These are phyloP conservation scores for Acleris sparsana DNA, from an alignment of 2,888 invertebrate genomes.

Conservation along the genomic window DNA sequence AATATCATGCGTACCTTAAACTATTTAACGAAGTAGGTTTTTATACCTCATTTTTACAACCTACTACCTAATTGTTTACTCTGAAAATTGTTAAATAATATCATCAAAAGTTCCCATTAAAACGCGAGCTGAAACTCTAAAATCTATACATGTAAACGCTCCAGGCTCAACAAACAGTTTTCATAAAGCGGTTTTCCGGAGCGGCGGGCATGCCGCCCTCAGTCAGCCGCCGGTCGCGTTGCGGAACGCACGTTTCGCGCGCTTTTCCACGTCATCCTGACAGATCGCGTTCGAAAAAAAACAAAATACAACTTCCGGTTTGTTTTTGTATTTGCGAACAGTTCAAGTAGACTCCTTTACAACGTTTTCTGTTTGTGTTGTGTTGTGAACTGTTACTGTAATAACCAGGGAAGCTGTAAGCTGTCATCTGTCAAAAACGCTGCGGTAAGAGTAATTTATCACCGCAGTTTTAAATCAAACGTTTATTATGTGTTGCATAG, in stretches of 20 bases:
- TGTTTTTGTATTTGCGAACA: conserved; percentile 1
- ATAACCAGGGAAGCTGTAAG: conserved; percentile 43
- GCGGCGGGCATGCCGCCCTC: conserved; percentile 57
- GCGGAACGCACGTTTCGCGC: conserved; percentile 52
- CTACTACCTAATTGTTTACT: not conserved
- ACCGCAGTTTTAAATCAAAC: conserved; percentile 40
- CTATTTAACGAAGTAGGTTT: no score
- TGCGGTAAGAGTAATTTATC: conserved; percentile 68
- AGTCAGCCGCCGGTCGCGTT: conserved; percentile 53
- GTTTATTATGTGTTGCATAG: conserved; percentile 39
- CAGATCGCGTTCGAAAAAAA: conserved; percentile 48
- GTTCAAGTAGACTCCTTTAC: conserved; percentile 36
- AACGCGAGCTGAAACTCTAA: conserved; percentile 21
- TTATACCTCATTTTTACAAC: no score
- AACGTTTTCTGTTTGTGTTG: conserved; percentile 47
- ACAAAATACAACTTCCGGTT: not conserved
- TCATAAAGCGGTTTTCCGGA: conserved; percentile 46
- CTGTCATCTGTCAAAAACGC: conserved; percentile 72
- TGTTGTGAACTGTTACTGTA: conserved; percentile 58
- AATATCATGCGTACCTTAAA: no score
- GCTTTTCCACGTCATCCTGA: conserved; percentile 43
- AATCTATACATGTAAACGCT: conserved; percentile 33
- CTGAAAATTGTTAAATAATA: not conserved
- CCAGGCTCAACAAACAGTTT: conserved; percentile 40
- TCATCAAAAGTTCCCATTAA: conserved; percentile 6